These are phyloP conservation scores for Oscheius sp. DNA, from an alignment of 2,888 invertebrate species.

Conservation along the genomic window DNA sequence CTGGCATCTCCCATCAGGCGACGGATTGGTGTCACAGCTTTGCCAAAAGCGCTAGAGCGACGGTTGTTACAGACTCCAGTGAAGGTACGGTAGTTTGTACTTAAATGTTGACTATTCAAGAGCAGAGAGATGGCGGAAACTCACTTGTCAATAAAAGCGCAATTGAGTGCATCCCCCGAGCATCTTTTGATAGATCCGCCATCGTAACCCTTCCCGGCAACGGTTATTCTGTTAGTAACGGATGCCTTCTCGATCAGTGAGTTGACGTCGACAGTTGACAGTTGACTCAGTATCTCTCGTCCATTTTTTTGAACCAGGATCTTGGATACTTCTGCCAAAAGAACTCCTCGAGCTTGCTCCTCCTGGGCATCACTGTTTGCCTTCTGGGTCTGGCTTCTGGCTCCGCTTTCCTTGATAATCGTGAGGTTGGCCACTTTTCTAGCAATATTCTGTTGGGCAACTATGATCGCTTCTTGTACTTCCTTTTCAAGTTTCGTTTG, in stretches of 20 bases:
- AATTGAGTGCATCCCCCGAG: neutral
- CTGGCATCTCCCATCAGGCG: slow-evolving; percentile 84
- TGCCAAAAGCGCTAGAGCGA: slow-evolving; percentile 83
- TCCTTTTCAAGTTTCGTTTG: too few species aligned
- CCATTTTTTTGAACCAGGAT: too few species aligned
- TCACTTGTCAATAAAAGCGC: neutral
- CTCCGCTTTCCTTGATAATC: neutral
- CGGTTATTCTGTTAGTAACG: neutral
- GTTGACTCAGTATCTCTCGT: too few species aligned
- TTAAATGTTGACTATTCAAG: neutral
- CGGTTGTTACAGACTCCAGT: slow-evolving; percentile 90
- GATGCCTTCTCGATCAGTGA: neutral
- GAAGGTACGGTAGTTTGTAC: slow-evolving; percentile 41
- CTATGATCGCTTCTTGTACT: too few species aligned
- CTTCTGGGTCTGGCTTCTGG: neutral
- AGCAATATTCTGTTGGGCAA: too few species aligned
- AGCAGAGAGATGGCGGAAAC: neutral
- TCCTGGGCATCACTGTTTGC: neutral
- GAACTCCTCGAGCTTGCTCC: neutral
- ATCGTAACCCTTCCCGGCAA: neutral
- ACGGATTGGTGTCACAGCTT: slow-evolving; percentile 85
- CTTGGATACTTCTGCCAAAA: neutral
- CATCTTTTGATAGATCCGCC: neutral
- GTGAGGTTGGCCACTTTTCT: too few species aligned
- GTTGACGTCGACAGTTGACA: neutral